Evolutionary conservation across 2,888 invertebrate genomes (phyloP), one percentile per base, ranked within the genome.

Genomic region (Punctoribates punctum): DNA sequence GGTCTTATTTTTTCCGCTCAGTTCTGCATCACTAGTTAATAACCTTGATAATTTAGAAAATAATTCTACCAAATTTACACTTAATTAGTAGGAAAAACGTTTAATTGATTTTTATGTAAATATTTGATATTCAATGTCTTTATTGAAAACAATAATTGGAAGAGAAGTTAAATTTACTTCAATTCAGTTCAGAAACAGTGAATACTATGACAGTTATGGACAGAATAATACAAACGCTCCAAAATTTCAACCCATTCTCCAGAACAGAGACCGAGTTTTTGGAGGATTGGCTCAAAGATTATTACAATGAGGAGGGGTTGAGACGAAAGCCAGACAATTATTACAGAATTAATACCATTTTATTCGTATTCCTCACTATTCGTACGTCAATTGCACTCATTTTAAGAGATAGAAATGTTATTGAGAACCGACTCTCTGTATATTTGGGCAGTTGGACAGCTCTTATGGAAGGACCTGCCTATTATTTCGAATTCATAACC

Each of bases 401-500:
- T 23, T 60, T 23, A 5, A 6, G 15, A 20, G 8, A 20, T 9
- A 20, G 11, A 23, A 25, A 60, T 60, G 23, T 48, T 17, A 4
- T 15, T 48, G 48, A 25, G 23, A 8, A 20, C 23, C 60, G 27
- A 5, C 23, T 60, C 11, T 4, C 27, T 2, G 6, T 60, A 60
- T 60, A 60, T 60, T 15, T 60, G 60, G 60, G 60, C 23, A 60
- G 60, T 60, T 60, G 23, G 23, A 15, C 60, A 60, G 25, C 23
- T 3, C 27, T 60, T 23, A 23, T 60, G 15, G 60, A 15, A 4
- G 60, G 60, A 23, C 60, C 60, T 3, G 3, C 60, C 20, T 11
- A 60, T 25, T 60, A 60, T 60, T 60, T 4, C 8, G 60, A 60
- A 15, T 11, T 60, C 8, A 6, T 60, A 17, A 9, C 5, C 23